phyloP scores from a whole-genome alignment of 2,888 invertebrate species.

The Ethmia dodecea region DNA sequence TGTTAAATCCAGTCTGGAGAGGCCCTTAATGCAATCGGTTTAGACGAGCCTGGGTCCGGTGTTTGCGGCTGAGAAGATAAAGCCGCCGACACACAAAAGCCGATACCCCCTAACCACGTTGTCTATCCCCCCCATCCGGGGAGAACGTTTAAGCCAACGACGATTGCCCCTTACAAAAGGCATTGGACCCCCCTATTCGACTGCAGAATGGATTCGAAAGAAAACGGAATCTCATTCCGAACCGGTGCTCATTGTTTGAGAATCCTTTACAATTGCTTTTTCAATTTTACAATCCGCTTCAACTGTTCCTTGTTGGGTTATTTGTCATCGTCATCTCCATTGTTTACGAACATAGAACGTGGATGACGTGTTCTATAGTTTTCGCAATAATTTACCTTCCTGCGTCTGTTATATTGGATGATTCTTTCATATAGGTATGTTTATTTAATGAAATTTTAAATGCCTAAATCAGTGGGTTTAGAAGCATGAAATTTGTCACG shows the following conservation, averaged over 20 bases:
- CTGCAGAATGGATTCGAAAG: conserved; percentile 53
- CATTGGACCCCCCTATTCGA: conserved; percentile 35
- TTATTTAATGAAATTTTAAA: too few relatives aligned
- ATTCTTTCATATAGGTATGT: too few relatives aligned
- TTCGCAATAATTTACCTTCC: too few relatives aligned
- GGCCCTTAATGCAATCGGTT: conserved; percentile 50
- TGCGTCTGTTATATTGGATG: too few relatives aligned
- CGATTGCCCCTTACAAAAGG: conserved; percentile 65
- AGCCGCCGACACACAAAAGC: conserved; percentile 53
- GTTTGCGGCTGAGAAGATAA: conserved; percentile 55
- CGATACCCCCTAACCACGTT: conserved; percentile 33
- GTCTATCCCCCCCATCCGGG: conserved; percentile 25
- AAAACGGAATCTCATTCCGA: conserved; percentile 62
- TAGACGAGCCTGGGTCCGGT: conserved; percentile 29
- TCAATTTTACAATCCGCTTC: conserved; percentile 46
- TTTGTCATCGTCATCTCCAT: neutral
- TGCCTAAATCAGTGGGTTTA: too few relatives aligned
- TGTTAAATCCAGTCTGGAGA: conserved; percentile 2
- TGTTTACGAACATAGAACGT: too few relatives aligned
- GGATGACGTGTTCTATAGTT: too few relatives aligned
- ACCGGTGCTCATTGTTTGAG: conserved; percentile 56
- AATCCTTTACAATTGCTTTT: conserved; percentile 58
- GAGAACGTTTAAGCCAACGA: conserved; percentile 56
- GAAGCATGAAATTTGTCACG: too few relatives aligned
- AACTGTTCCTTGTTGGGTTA: conserved; percentile 27